Base-by-base conservation (phyloP, 1,140 invertebrate genomes). In the Melitaea cinxia region DNA sequence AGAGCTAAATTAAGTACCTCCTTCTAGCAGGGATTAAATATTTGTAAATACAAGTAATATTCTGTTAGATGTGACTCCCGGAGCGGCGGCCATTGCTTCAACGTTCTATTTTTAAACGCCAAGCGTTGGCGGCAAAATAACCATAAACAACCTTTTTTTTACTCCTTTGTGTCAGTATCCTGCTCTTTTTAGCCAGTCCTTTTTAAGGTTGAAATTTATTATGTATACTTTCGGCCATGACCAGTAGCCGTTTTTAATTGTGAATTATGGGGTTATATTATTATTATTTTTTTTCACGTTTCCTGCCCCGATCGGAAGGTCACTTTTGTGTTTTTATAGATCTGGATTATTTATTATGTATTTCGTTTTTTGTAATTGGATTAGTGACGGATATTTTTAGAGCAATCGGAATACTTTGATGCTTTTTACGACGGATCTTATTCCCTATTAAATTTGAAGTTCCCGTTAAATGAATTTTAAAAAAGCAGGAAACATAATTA, bases 181-280 rank as follows among this genome's bases (percentile, higher is more conserved):
- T 88, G 87, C 75, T 74, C 83, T 85, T 89, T 89, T 88, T 84
- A 88, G 76, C 74, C 77, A 68, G 73, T 80, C 80, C 87, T 89
- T 89, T 89, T 88, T 87, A 89, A 82, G 78, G 80, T 78, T 85
- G 83, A 90, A 86, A 90, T 90, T 90, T 90, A 88, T 85, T 85
- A 87, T 87, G 73, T 87, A 86, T 77, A 83, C 80, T 85, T 87
- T 85, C 73, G 81, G 83, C 68, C 83, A 84, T 90, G 88, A 88
- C 88, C 88, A 83, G 88, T 90, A 90, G 85, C 86, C 73, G 84
- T 70, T 81, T 89, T 85, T 88, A 88, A 90, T 90, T 90, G 88
- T 90, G 84, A 90, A 85, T 85, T 88, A 90, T 90, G 87, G 79
- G 78, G 77, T 81, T 88, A 85, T 79, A 35, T 58, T 57, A 57